Evolutionary conservation across 2,113 vertebrate species (phyloP).

Genomic region (Myotis lucifugus): DNA sequence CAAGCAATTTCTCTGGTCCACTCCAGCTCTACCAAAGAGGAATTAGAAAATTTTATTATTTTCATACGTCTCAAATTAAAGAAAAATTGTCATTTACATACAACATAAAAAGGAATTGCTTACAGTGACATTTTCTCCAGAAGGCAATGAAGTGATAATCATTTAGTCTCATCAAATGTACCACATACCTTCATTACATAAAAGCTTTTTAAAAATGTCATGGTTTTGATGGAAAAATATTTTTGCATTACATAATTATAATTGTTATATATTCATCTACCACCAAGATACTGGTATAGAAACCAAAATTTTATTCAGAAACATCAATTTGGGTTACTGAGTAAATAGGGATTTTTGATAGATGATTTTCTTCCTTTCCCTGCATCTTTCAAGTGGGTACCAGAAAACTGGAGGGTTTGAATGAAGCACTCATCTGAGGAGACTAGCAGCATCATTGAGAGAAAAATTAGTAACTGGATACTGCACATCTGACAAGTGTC

Average conservation of each 20-base stretch:
- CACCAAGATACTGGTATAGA: conserved; percentile 68
- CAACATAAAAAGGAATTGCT: background rate
- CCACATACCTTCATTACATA: background rate
- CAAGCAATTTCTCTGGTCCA: conserved; percentile 98
- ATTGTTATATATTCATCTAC: conserved; percentile 33
- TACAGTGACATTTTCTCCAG: background rate
- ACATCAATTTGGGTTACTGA: conserved; percentile 76
- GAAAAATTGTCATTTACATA: background rate
- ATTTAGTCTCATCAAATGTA: conserved; percentile 23
- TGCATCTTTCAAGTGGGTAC: conserved; percentile 73
- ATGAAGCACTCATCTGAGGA: conserved; percentile 74
- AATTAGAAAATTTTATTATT: conserved; percentile 41
- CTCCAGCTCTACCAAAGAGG: conserved; percentile 90
- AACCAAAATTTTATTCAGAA: conserved; percentile 69
- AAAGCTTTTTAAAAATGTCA: background rate
- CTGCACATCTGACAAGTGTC: conserved; percentile 61
- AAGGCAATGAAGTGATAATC: background rate
- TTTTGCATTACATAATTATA: conserved; percentile 58
- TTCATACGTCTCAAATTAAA: conserved; percentile 48
- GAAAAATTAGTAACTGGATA: conserved; percentile 72
- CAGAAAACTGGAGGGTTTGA: conserved; percentile 77
- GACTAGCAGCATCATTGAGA: conserved; percentile 72
- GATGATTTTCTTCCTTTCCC: conserved; percentile 79
- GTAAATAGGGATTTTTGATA: conserved; percentile 73
- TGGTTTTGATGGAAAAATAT: conserved; percentile 11